Evolutionary conservation across 2,113 vertebrate genomes (phyloP), one percentile per base, ranked within the genome.

Genomic region (Python bivittatus): DNA sequence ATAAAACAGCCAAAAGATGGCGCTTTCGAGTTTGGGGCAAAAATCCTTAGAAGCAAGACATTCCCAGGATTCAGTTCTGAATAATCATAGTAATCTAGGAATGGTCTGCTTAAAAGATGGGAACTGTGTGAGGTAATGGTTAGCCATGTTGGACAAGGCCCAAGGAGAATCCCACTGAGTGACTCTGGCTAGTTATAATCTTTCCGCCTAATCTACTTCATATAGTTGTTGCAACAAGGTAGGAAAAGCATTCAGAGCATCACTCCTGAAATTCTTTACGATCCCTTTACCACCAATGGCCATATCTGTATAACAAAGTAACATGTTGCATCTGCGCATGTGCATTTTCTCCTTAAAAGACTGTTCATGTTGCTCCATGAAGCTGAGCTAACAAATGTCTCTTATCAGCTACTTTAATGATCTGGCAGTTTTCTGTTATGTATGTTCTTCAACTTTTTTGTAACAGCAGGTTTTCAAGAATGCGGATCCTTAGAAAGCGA

Each of bases 401-500:
- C 54, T 83, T 20, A 48, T 58, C 79, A 60, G 72, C 54, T 33
- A 15, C 23, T 84, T 90, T 84, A 57, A 53, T 0, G 10, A 13
- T 54, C 27, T 54, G 58, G 44, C 90, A 64, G 8, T 68, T 72
- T 72, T 91, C 56, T 53, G 22, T 68, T 13, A 38, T 6, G 61
- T 29, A 15, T 58, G 12, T 53, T 15, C 29, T 85, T 22, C 44
- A 44, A 57, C 25, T 83, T 91, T 64, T 33, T 86, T 42, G 64
- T 68, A 86, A n/a, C 52, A 42, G 23, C 48, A 38, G 64, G n/a
- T 25, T 53, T 13, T 33, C 23, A 54, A 91, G 29, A 68, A 54
- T 68, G n/a, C 60, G 42, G 52, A 64, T 68, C n/a, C 44, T 27
- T 56, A 42, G 84, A 85, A 91, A 91, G 91, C 42, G n/a, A 86